A percentile compares a stretch with the other conserved stretches of the same genome.
Evolutionary conservation across 2,113 vertebrate species (phyloP).

Genomic region (Tachysurus vachellii): DNA sequence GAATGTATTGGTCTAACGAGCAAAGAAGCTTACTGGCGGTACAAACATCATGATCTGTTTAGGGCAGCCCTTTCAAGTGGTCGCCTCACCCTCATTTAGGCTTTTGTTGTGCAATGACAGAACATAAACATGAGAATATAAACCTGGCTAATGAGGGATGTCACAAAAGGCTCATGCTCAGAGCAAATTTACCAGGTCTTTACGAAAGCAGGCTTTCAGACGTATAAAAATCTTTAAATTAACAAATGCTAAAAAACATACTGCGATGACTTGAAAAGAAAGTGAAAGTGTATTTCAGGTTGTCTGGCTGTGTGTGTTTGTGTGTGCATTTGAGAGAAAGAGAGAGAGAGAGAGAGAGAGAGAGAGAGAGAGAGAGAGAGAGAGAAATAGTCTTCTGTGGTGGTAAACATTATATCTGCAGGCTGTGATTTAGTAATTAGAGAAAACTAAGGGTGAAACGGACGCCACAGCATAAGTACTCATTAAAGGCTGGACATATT

Average conservation of each 20-base stretch:
- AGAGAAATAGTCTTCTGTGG: constrained; percentile 4
- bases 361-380: constrained; percentile 5
- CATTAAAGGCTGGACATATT: constrained; percentile 45
- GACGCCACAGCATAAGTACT: constrained; percentile 42
- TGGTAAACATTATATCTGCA: constrained; percentile 45
- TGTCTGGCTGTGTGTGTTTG: background rate
- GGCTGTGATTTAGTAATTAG: constrained; percentile 61
- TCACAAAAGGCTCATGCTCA: constrained; percentile 44
- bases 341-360: constrained; percentile 15
- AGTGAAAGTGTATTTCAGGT: background rate
- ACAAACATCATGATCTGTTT: constrained; percentile 63
- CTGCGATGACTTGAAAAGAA: background rate
- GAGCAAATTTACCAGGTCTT: constrained; percentile 29
- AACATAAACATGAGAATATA: constrained; percentile 57
- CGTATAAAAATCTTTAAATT: constrained; percentile 5
- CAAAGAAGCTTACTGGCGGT: constrained; percentile 57
- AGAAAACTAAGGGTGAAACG: constrained; percentile 64
- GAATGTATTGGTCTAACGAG: constrained; percentile 60
- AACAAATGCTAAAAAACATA: background rate
- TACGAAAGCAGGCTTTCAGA: constrained; percentile 21
- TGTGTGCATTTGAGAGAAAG: background rate
- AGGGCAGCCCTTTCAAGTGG: constrained; percentile 63
- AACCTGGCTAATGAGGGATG: constrained; percentile 57
- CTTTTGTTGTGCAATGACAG: constrained; percentile 59
- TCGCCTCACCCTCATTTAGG: constrained; percentile 56